These are phyloP conservation scores for Ochotona curzoniae DNA, from an alignment of 2,113 vertebrate genomes.

Conservation along the genomic window DNA sequence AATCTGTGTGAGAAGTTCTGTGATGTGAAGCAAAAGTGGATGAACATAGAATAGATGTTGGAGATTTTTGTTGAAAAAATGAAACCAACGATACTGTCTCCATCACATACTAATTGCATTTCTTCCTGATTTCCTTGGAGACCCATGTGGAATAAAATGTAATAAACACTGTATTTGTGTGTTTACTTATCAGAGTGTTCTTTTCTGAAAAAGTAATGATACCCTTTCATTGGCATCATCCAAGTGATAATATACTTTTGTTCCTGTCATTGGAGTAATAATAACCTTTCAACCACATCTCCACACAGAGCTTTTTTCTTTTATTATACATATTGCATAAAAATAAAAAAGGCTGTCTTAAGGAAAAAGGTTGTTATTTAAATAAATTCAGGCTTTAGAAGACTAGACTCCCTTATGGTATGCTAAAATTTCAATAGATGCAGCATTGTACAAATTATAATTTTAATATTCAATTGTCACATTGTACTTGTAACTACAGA, in stretches of 20 bases:
- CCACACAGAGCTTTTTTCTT: conserved; percentile 71
- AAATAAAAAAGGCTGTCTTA: conserved; percentile 81
- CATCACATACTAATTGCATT: conserved; percentile 71
- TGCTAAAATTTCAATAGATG: conserved; percentile 70
- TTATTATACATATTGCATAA: conserved; percentile 80
- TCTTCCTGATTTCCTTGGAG: conserved; percentile 70
- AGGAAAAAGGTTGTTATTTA: conserved; percentile 71
- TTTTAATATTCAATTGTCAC: conserved; percentile 68
- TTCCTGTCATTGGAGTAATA: conserved; percentile 82
- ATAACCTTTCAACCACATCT: conserved; percentile 84
- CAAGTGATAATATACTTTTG: conserved; percentile 84
- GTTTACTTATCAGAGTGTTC: conserved; percentile 85
- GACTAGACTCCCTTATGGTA: conserved; percentile 57
- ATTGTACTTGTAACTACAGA: neutral
- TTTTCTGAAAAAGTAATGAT: conserved; percentile 84
- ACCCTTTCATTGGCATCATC: conserved; percentile 86
- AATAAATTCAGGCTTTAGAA: conserved; percentile 74
- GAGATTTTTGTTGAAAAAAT: conserved; percentile 74
- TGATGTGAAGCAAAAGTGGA: conserved; percentile 47
- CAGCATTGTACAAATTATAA: conserved; percentile 40
- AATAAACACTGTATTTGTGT: conserved; percentile 80
- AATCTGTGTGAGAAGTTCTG: conserved; percentile 45
- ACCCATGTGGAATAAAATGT: conserved; percentile 73
- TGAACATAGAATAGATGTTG: conserved; percentile 63
- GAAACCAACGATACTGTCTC: conserved; percentile 55